Evolutionary conservation across 2,888 invertebrate genomes (phyloP), one percentile per base, ranked within the genome.

Genomic region (Bugula neritina): DNA sequence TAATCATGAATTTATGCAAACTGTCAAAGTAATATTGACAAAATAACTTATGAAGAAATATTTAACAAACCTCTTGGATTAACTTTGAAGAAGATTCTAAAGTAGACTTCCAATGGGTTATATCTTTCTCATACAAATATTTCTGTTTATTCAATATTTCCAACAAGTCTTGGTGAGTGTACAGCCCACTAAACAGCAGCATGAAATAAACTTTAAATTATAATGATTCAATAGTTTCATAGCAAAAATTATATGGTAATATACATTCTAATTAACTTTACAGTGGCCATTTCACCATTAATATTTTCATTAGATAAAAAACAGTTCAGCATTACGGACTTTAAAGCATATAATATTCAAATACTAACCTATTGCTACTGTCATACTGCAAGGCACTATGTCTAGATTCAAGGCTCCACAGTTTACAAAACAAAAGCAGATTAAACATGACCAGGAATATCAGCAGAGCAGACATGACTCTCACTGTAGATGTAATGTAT

Each of bases 111-210:
- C 94, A 94, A 80, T 90, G 90, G 75, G 89, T 88, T 84, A 93
- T 87, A 87, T 94, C 92, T 35, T 89, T 87, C 74, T 91, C 89
- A 85, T 93, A 93, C 69, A 92, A 87, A 72, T 88, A 87, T 84
- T 92, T 90, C 86, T 94, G 93, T 76, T 90, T 89, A 80, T 90
- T 90, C 77, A 94, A 84, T 75, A 92, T 85, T 76, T 89, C 87
- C 73, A 91, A 87, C 93, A 93, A 94, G 81, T 92, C 91, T 79
- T 92, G 90, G 81, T 90, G 89, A 77, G 89, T 88, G 79, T 89
- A 89, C 35, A 92, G 21, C 5, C 63, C 63, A 63, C 63, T 63
- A 27, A 71, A 71, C 54, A 73, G 52, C 71, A 13, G 63, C 58
- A 72, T 73, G 63, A 71, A 72, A 84, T 77, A 81, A 87, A 87